Base-by-base conservation (phyloP, 1,140 invertebrate genomes). In the Amphibalanus amphitrite region DNA sequence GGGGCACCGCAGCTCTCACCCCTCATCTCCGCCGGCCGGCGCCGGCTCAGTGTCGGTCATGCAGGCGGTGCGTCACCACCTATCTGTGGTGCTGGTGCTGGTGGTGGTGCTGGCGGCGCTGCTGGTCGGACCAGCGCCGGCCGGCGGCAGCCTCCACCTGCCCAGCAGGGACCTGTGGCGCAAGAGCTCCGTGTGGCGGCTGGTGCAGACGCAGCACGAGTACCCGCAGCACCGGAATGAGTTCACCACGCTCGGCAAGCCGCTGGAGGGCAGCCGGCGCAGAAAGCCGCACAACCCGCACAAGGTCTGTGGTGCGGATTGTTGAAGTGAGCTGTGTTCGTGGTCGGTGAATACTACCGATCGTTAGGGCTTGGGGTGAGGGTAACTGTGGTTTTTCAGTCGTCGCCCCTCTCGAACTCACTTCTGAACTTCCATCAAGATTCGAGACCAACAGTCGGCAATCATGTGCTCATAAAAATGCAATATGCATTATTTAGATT, bases 231-330 rank as follows among this genome's bases (percentile, higher is more conserved):
- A 67, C 65, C n/a, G n/a, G 3, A 67, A 67, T 26, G 65, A 67
- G 65, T 67, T 67, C 65, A 67, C n/a, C 26, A 67, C 28, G 26
- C 65, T 28, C 65, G 65, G 65, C 65, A 67, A 67, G 65, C 47
- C 47, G 47, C 47, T 59, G 6, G 47, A 59, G 20, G 47, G 47
- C 47, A 23, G 13, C 47, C 10, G 23, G 47, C 47, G 47, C 1
- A 8, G 17, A 8, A 6, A 23, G 47, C 47, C 10, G 20, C 47
- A 20, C 10, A 13, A 59, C 47, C 47, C 47, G 1, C 13, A 59
- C 47, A 59, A 59, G 47, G 47, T 59, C 10, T 8, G 47, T 38
- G 33, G 33, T 6, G 33, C n/a, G n/a, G n/a, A n/a, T n/a, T n/a
- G n/a, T n/a, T n/a, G n/a, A n/a, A n/a, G n/a, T n/a, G n/a, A n/a